phyloP scores from a whole-genome alignment of 2,797 vertebrate genomes.

The Loris lydekkerianus region DNA sequence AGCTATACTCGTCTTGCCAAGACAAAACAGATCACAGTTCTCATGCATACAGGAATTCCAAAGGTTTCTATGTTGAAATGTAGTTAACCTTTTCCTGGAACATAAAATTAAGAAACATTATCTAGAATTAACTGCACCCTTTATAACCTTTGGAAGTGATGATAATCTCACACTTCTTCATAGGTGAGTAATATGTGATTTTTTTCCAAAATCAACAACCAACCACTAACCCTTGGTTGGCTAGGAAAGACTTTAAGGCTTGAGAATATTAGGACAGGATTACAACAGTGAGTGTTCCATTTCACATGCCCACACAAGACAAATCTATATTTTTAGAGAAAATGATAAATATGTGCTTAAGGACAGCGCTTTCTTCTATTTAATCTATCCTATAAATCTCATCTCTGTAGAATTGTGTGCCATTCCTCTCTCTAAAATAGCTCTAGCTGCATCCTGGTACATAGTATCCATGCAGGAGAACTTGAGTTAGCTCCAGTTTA shows the following conservation, averaged over 20 bases:
- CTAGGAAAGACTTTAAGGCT: conserved; percentile 2
- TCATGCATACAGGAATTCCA: neutral
- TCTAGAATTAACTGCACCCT: conserved; percentile 45
- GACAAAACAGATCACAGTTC: neutral
- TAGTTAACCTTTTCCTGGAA: conserved; percentile 27
- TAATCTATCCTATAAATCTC: conserved; percentile 6
- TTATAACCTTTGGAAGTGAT: conserved; percentile 41
- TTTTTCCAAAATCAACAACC: conserved; percentile 21
- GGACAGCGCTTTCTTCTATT: neutral
- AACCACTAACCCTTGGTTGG: neutral
- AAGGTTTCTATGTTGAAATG: neutral
- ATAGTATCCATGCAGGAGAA: neutral
- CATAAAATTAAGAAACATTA: conserved; percentile 35
- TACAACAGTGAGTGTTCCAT: neutral
- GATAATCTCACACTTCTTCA: conserved; percentile 29
- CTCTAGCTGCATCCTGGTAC: neutral
- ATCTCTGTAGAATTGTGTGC: neutral
- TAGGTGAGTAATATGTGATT: conserved; percentile 6
- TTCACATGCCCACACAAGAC: neutral
- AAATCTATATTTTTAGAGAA: neutral
- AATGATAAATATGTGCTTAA: neutral
- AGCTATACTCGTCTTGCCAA: neutral
- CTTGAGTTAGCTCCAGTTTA: neutral
- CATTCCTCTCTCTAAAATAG: conserved; percentile 26
- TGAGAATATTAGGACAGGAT: neutral